These are phyloP conservation scores for Vicugna pacos DNA, from an alignment of 2,113 vertebrate species.

Conservation along the genomic window DNA sequence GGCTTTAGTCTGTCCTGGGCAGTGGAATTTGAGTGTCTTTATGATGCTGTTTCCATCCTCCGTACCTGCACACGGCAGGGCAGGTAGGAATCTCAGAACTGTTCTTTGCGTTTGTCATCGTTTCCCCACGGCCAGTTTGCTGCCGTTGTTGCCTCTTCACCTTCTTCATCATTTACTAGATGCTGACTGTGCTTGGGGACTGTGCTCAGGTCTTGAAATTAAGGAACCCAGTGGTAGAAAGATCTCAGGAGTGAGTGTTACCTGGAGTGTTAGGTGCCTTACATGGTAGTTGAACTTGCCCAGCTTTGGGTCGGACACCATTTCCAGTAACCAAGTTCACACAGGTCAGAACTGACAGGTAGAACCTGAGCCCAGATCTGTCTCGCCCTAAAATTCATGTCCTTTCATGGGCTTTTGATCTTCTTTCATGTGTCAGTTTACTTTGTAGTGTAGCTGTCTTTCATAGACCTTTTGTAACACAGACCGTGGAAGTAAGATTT, in stretches of 20 bases:
- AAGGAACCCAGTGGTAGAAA: neutral
- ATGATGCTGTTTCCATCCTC: neutral
- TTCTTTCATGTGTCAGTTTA: neutral
- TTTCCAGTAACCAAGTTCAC: neutral
- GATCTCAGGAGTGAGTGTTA: neutral
- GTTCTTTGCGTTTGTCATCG: neutral
- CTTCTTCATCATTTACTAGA: neutral
- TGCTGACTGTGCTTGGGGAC: neutral
- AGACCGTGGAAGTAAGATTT: neutral
- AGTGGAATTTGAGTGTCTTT: constrained; percentile 30
- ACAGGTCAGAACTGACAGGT: neutral
- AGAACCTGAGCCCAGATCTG: neutral
- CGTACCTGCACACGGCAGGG: neutral
- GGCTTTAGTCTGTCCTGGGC: neutral
- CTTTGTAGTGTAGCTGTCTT: neutral
- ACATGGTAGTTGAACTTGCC: neutral
- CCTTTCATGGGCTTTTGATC: neutral
- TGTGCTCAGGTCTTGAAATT: neutral
- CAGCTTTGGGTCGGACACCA: too few relatives aligned
- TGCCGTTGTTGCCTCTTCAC: neutral
- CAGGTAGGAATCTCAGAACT: neutral
- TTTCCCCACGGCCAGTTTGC: neutral
- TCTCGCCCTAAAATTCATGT: neutral
- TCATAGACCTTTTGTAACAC: neutral
- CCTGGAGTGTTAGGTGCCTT: neutral